These are phyloP conservation scores for Microplitis deprimator DNA, from an alignment of 2,888 invertebrate genomes.

Conservation along the genomic window DNA sequence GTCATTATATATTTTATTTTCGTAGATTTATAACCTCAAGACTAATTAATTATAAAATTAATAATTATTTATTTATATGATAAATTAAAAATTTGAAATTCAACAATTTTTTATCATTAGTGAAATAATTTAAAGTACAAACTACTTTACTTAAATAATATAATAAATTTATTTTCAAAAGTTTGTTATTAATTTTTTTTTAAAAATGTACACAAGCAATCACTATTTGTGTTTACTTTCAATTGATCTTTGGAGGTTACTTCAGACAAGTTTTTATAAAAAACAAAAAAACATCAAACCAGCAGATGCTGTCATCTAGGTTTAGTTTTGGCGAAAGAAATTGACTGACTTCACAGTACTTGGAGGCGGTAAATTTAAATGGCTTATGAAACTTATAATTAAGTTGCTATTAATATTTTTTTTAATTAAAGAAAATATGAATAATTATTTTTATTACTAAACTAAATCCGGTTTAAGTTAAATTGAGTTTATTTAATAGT, in stretches of 20 bases:
- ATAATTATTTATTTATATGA: background rate
- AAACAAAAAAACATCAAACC: background rate
- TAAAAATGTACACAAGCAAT: no score
- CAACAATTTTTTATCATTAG: no score
- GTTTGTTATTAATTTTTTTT: no score
- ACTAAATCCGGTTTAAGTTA: background rate
- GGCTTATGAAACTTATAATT: background rate
- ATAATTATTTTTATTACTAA: no score
- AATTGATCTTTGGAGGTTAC: background rate
- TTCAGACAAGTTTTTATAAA: background rate
- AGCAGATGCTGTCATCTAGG: background rate
- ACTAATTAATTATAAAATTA: background rate
- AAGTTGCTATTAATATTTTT: background rate
- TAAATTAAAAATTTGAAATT: no score
- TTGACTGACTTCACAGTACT: background rate
- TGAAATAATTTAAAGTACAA: no score
- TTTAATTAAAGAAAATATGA: background rate
- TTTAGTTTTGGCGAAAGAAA: background rate
- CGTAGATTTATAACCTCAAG: background rate
- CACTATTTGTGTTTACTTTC: background rate
- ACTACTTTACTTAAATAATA: no score
- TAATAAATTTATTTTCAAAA: no score
- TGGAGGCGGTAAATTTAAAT: background rate
- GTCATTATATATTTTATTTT: constrained; percentile 22
- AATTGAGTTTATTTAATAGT: background rate